Base-by-base conservation (phyloP, 37 sponge, comb jelly and placozoan species). In the Eunapius fragilis region DNA sequence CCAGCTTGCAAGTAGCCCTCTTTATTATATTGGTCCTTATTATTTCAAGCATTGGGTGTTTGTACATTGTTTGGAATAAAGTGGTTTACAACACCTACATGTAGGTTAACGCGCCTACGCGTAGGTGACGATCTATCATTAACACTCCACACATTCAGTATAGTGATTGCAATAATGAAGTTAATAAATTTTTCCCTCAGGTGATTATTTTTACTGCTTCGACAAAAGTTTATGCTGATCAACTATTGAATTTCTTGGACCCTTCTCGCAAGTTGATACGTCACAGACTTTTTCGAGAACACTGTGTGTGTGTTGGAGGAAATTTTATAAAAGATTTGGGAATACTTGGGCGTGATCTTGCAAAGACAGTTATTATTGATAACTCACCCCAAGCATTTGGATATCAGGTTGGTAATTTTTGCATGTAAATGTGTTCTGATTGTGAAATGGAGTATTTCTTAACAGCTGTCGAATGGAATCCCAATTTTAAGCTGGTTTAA, bases 381-480 rank as follows among this genome's bases (percentile, higher is more conserved):
- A 98, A 98, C 75, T 98, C 97, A 22, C 97, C 97, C 17, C 94
- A 94, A 67, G 96, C 99, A 78, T 98, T 98, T 82, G 99, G 95
- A 25, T 98, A 98, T 71, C 97, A 98, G 94, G 98, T 97, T 76
- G 3, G 3, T 25, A 6, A 5, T 10, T 69, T 68, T 31, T 76
- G 33, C 10, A 25, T 22, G 76, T 58, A 68, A 13, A 31, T 71
- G 25, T 70, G 34, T 79, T 14, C 38, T 31, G 36, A 79, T 36
- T 71, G 74, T 72, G 25, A 38, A 25, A 4, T 38, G 6, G 47
- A 50, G 19, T 81, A 45, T 45, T 23, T 76, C 45, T 36, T 45
- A 87, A 32, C 70, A 95, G 94, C 67, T 98, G 76, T 93, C 92
- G 25, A 98, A 98, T 88, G 99, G 99, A 2, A 93, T 98, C 33